Conservation (phyloP, 2,888 invertebrate genomes). For the Micoletzkya japonica region DNA sequence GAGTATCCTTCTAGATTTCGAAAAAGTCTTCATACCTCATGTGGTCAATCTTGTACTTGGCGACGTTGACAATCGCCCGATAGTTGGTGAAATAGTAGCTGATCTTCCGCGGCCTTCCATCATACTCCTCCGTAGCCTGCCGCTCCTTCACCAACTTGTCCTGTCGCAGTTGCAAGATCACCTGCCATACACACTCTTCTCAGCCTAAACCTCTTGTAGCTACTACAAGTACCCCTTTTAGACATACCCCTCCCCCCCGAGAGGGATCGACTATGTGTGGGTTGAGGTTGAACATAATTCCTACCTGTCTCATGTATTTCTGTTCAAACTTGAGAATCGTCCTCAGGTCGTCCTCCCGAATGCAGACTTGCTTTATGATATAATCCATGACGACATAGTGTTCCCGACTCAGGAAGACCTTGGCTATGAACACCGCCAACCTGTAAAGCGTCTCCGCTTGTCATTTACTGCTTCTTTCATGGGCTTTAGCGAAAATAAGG, state of each 20-base stretch:
- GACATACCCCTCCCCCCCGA: no score
- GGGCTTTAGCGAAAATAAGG: not conserved
- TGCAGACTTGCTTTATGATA: constrained; percentile 56
- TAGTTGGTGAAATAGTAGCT: constrained; percentile 63
- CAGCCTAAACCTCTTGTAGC: not conserved
- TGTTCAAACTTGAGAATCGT: constrained; percentile 54
- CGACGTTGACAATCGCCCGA: constrained; percentile 60
- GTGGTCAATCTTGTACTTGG: constrained; percentile 63
- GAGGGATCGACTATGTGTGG: not conserved
- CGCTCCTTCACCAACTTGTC: constrained; percentile 63
- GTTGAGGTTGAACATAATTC: not conserved
- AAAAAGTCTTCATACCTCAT: constrained; percentile 46
- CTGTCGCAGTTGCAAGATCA: constrained; percentile 40
- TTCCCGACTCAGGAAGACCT: constrained; percentile 30
- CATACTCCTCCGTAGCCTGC: constrained; percentile 45
- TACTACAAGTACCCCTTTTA: not conserved
- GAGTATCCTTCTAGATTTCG: not conserved
- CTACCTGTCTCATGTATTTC: constrained; percentile 47
- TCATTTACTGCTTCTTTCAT: not conserved
- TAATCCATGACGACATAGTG: constrained; percentile 59
- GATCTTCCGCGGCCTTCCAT: constrained; percentile 30
- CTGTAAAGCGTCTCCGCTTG: not conserved
- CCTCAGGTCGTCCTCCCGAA: constrained; percentile 59
- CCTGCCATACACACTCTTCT: constrained; percentile 29
- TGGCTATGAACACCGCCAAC: not conserved